These are phyloP conservation scores for Araneus ventricosus DNA, from an alignment of 1,140 invertebrate species.

Conservation along the genomic window DNA sequence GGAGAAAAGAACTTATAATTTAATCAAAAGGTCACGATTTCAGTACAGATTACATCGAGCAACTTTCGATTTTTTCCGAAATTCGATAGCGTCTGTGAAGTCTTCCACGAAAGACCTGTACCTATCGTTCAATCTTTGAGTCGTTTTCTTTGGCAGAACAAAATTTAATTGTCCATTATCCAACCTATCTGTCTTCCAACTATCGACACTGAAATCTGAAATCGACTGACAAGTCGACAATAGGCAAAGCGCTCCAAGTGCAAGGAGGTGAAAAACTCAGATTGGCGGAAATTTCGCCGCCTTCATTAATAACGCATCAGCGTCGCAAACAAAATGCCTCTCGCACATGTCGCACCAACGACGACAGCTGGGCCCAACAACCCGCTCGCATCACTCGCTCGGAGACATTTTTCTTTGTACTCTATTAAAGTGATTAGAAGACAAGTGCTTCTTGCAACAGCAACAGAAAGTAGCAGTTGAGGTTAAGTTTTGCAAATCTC, in stretches of 20 bases:
- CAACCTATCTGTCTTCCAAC: constrained; percentile 18
- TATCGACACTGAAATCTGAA: constrained; percentile 19
- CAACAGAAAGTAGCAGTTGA: constrained; percentile 27
- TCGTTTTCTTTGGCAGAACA: background rate
- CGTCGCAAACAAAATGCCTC: constrained; percentile 70
- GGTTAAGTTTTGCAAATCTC: constrained; percentile 18
- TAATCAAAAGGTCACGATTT: no score
- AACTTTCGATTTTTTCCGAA: no score
- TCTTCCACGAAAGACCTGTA: background rate
- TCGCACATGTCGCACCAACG: constrained; percentile 45
- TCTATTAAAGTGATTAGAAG: constrained; percentile 70
- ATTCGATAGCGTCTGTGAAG: background rate
- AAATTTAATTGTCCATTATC: constrained; percentile 32
- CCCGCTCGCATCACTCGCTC: constrained; percentile 46
- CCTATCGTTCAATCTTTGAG: background rate
- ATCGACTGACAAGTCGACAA: constrained; percentile 18
- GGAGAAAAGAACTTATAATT: no score
- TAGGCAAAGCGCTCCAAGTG: constrained; percentile 13
- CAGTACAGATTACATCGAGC: no score
- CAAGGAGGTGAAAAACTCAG: constrained; percentile 48
- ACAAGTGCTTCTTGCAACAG: background rate
- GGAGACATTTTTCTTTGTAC: constrained; percentile 56
- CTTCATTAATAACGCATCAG: constrained; percentile 73
- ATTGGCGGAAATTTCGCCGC: constrained; percentile 53
- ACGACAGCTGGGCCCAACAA: constrained; percentile 58